Percentiles rank a stretch among this genome's conserved stretches.
Conservation (phyloP, 2,888 invertebrate genomes). For the Meiosimyza decipiens region DNA sequence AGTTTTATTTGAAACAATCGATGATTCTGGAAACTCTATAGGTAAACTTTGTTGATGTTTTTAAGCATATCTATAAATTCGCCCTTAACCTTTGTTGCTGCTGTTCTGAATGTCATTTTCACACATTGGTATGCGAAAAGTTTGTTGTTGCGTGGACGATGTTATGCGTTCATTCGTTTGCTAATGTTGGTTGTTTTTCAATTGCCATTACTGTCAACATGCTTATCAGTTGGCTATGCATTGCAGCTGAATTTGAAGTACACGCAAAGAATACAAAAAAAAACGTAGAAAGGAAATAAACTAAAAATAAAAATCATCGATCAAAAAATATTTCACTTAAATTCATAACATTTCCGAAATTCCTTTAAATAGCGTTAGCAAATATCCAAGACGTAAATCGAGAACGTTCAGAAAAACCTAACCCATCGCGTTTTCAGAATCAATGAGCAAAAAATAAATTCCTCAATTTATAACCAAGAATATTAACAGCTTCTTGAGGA, state of each 20-base stretch:
- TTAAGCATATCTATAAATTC: too few relatives aligned
- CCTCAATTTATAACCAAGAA: too few relatives aligned
- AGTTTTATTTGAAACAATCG: not conserved
- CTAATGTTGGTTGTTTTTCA: not conserved
- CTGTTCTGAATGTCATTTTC: not conserved
- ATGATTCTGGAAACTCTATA: too few relatives aligned
- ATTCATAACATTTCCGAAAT: not conserved
- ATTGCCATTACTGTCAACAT: slow-evolving; percentile 10
- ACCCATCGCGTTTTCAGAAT: too few relatives aligned
- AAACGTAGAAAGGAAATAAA: too few relatives aligned
- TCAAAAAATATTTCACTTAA: too few relatives aligned
- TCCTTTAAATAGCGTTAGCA: not conserved
- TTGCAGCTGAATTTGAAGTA: not conserved
- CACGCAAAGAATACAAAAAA: not conserved
- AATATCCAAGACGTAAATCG: not conserved
- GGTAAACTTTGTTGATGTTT: too few relatives aligned
- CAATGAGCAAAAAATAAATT: too few relatives aligned
- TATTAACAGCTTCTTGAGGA: too few relatives aligned
- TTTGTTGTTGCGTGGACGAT: not conserved
- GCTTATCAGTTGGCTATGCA: slow-evolving; percentile 5
- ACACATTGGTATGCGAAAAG: not conserved
- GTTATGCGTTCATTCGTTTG: not conserved
- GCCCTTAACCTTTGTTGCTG: not conserved
- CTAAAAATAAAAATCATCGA: too few relatives aligned
- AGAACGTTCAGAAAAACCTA: not conserved